Conservation (phyloP, 2,113 vertebrate species). For the Toxotes jaculatrix region DNA sequence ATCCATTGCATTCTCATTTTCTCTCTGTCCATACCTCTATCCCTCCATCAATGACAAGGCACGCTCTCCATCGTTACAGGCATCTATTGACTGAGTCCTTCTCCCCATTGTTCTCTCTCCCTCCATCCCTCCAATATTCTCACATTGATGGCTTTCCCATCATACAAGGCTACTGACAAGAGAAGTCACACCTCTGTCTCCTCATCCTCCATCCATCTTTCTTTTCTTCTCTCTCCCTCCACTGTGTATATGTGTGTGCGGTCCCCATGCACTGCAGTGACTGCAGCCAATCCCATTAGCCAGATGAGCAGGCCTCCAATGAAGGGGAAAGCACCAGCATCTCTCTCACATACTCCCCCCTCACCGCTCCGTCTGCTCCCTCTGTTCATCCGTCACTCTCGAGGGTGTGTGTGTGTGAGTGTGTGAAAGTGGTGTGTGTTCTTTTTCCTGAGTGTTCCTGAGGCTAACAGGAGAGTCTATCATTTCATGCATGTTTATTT, state of each 20-base stretch:
- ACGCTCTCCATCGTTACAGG: constrained; percentile 16
- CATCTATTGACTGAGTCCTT: constrained; percentile 29
- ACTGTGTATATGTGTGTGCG: constrained; percentile 15
- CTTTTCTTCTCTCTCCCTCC: constrained; percentile 18
- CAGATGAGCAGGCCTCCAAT: constrained; percentile 80
- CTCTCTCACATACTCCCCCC: constrained; percentile 36
- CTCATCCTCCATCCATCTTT: constrained; percentile 36
- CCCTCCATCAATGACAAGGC: constrained; percentile 2
- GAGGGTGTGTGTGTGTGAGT: constrained; percentile 3
- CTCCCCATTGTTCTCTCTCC: constrained; percentile 3
- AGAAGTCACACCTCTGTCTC: constrained; percentile 39
- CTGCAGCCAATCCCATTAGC: constrained; percentile 81
- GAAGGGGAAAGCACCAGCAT: constrained; percentile 75
- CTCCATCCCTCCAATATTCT: constrained; percentile 13
- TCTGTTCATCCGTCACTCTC: constrained; percentile 57
- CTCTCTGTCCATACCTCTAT: constrained; percentile 28
- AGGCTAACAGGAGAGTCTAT: not conserved
- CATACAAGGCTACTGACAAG: constrained; percentile 40
- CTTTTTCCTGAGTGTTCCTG: constrained; percentile 23
- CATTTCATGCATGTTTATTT: constrained; percentile 26
- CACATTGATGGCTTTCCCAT: constrained; percentile 27
- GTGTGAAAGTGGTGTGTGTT: not conserved
- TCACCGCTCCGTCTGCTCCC: constrained; percentile 40
- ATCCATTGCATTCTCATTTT: constrained; percentile 19
- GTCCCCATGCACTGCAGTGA: constrained; percentile 46